Percentiles rank a stretch among this genome's conserved stretches.
Evolutionary conservation across 2,113 vertebrate genomes (phyloP).

Genomic region (Macroglossus sobrinus): DNA sequence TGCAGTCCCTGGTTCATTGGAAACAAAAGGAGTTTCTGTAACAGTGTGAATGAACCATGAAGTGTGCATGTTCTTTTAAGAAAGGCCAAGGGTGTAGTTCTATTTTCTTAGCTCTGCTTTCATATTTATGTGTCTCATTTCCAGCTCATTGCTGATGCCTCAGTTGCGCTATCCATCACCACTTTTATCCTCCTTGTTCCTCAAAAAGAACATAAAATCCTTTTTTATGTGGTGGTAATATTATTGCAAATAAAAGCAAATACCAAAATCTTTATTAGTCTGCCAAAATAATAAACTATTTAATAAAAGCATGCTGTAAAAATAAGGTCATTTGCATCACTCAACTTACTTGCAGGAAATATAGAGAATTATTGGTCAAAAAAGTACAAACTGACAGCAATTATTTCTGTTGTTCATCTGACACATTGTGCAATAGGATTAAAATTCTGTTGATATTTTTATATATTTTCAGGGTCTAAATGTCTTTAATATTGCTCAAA

Average conservation of each 20-base stretch:
- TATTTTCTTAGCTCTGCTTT: conserved; percentile 91
- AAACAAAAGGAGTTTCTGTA: conserved; percentile 85
- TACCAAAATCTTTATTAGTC: conserved; percentile 95
- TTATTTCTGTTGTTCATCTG: conserved; percentile 82
- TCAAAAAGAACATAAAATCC: conserved; percentile 96
- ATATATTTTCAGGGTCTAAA: conserved; percentile 78
- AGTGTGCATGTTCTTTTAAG: conserved; percentile 93
- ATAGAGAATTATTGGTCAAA: conserved; percentile 87
- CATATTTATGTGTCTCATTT: conserved; percentile 99
- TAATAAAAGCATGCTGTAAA: conserved; percentile 95
- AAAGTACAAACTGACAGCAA: conserved; percentile 85
- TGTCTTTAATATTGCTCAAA: conserved; percentile 67
- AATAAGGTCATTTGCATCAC: conserved; percentile 94
- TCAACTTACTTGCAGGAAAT: conserved; percentile 87
- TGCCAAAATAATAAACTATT: conserved; percentile 94
- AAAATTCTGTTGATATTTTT: conserved; percentile 77
- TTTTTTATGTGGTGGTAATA: conserved; percentile 94
- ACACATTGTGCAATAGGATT: conserved; percentile 71
- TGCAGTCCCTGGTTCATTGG: conserved; percentile 73
- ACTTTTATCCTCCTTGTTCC: conserved; percentile 95
- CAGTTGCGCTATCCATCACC: conserved; percentile 95
- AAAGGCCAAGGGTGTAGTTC: conserved; percentile 97
- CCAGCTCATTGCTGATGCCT: conserved; percentile 96
- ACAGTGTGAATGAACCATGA: conserved; percentile 93
- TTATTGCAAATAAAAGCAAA: conserved; percentile 95